phyloP scores from a whole-genome alignment of 92 coral and sea anemone species.

The Hydrozoanthus gracilis region DNA sequence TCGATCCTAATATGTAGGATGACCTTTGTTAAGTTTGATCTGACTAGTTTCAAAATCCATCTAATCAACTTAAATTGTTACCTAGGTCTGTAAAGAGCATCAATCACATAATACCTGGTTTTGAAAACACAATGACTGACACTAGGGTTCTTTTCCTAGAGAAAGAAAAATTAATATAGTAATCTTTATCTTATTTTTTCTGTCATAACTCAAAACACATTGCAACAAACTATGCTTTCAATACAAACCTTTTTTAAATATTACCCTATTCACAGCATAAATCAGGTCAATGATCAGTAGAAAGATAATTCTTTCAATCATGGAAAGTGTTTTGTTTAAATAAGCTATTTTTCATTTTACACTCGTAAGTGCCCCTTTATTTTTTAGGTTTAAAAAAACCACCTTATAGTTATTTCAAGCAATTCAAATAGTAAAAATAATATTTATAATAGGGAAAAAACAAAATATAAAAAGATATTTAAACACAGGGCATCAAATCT shows the following conservation, averaged over 20 bases:
- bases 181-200: slow-evolving; percentile 9
- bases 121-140: background rate
- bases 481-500: slow-evolving; percentile 16
- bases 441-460: slow-evolving; percentile 3
- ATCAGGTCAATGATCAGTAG: slow-evolving; percentile 20
- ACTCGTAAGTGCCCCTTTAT: slow-evolving; percentile 30
- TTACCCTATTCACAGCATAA: slow-evolving; percentile 14
- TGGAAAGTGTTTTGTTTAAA: background rate
- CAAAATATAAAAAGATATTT: slow-evolving; percentile 3
- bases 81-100: slow-evolving; percentile 22
- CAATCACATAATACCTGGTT: slow-evolving; percentile 17
- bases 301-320: slow-evolving; percentile 18
- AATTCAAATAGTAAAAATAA: background rate
- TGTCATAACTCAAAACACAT: slow-evolving; percentile 12
- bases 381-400: slow-evolving; percentile 17
- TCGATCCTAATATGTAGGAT: background rate
- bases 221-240: slow-evolving; percentile 20
- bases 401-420: background rate
- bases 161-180: slow-evolving; percentile 21
- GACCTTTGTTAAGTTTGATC: slow-evolving; percentile 14
- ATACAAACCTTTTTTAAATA: slow-evolving; percentile 13
- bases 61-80: slow-evolving; percentile 13
- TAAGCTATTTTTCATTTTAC: background rate
- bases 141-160: slow-evolving; percentile 21
- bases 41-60: slow-evolving; percentile 12